Percentiles rank a stretch among this genome's conserved stretches.
Evolutionary conservation across 2,113 vertebrate genomes (phyloP).

Genomic region (Xyliphius kryptos): DNA sequence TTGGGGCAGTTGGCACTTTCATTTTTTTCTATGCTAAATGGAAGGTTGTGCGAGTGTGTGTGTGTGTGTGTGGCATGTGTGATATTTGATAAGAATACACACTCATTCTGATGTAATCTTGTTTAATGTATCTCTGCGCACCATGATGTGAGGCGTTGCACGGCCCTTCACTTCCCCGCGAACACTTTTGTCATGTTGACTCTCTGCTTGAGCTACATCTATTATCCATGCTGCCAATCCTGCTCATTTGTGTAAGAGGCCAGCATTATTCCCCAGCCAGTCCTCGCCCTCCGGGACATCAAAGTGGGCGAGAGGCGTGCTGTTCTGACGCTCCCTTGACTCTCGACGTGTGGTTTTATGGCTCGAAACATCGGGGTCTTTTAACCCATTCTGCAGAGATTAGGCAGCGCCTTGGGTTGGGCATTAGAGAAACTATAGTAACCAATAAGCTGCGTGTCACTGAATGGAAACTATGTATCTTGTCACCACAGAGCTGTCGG

Average conservation of each 20-base stretch:
- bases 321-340: constrained; percentile 87
- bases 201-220: too few relatives aligned
- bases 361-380: constrained; percentile 96
- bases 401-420: constrained; percentile 90
- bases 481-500: constrained; percentile 88
- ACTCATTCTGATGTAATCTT: too few relatives aligned
- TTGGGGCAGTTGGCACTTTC: too few relatives aligned
- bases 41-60: too few relatives aligned
- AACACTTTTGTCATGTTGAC: too few relatives aligned
- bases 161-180: too few relatives aligned
- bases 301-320: constrained; percentile 81
- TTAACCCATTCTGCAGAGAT: constrained; percentile 99
- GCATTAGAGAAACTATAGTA: constrained; percentile 99
- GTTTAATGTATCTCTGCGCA: too few relatives aligned
- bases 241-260: constrained; percentile 37
- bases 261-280: constrained; percentile 62
- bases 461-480: constrained; percentile 99
- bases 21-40: too few relatives aligned
- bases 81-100: too few relatives aligned
- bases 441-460: constrained; percentile 94
- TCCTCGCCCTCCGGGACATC: constrained; percentile 87
- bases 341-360: constrained; percentile 98
- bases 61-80: too few relatives aligned
- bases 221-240: too few relatives aligned
- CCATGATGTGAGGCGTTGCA: too few relatives aligned